These are phyloP conservation scores for Drosophila koepferae DNA, from an alignment of 2,888 invertebrate genomes.

Conservation along the genomic window DNA sequence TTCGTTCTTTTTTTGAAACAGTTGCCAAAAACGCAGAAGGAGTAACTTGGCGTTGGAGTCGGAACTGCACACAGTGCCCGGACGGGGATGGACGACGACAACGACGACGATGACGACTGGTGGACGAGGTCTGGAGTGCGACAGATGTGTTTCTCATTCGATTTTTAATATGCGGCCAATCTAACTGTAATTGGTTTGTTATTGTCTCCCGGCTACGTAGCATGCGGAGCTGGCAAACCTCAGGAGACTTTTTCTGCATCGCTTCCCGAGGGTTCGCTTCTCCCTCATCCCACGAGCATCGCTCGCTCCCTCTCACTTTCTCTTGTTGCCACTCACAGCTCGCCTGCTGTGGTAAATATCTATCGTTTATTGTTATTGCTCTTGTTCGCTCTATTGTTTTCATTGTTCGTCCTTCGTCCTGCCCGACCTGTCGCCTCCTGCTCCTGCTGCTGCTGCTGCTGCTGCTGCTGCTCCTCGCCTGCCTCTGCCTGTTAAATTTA, in stretches of 20 bases:
- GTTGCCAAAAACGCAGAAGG: slow-evolving; percentile 64
- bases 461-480: not conserved
- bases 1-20: slow-evolving; percentile 57
- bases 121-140: slow-evolving; percentile 58
- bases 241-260: slow-evolving; percentile 76
- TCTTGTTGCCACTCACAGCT: not conserved
- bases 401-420: slow-evolving; percentile 48
- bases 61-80: not conserved
- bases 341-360: slow-evolving; percentile 82
- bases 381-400: slow-evolving; percentile 73
- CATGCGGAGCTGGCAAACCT: slow-evolving; percentile 60
- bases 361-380: slow-evolving; percentile 78
- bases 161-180: slow-evolving; percentile 86
- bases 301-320: not conserved
- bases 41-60: slow-evolving; percentile 10
- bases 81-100: slow-evolving; percentile 3
- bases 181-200: slow-evolving; percentile 85
- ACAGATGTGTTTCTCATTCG: slow-evolving; percentile 86
- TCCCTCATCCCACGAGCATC: not conserved
- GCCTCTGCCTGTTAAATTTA: slow-evolving; percentile 72
- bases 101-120: too few relatives aligned
- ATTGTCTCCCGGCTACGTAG: slow-evolving; percentile 70
- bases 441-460: not conserved
- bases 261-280: slow-evolving; percentile 33
- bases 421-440: slow-evolving; percentile 42